Conservation (phyloP, 2,888 invertebrate species). For the Strigamia transsilvanica region DNA sequence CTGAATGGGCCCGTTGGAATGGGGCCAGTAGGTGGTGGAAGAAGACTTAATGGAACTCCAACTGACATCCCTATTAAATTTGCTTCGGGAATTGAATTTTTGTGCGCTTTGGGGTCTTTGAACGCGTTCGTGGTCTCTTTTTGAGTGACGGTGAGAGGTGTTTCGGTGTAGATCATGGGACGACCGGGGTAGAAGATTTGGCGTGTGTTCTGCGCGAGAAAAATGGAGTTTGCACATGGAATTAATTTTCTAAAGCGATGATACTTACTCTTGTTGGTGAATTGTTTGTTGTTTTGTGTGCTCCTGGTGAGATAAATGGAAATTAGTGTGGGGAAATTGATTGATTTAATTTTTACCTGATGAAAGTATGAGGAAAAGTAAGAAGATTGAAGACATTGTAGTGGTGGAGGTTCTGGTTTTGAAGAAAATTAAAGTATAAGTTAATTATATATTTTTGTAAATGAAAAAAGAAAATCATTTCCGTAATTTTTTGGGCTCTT, state of each 20-base stretch:
- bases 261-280: neutral
- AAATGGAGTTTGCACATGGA: neutral
- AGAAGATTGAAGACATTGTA: neutral
- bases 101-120: neutral
- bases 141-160: neutral
- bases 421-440: neutral
- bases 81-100: neutral
- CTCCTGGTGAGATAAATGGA: neutral
- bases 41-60: neutral
- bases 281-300: neutral
- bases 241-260: neutral
- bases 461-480: neutral
- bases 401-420: neutral
- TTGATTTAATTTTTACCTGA: neutral
- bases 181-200: slow-evolving; percentile 49
- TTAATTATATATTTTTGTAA: neutral
- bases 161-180: slow-evolving; percentile 46
- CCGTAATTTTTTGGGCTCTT: neutral
- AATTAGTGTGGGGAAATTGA: neutral
- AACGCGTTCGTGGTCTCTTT: neutral
- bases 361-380: neutral
- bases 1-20: neutral
- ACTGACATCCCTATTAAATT: neutral
- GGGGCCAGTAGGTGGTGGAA: neutral
- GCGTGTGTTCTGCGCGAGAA: neutral